phyloP scores from a whole-genome alignment of 2,888 invertebrate species.

The Ernsta delagoae region DNA sequence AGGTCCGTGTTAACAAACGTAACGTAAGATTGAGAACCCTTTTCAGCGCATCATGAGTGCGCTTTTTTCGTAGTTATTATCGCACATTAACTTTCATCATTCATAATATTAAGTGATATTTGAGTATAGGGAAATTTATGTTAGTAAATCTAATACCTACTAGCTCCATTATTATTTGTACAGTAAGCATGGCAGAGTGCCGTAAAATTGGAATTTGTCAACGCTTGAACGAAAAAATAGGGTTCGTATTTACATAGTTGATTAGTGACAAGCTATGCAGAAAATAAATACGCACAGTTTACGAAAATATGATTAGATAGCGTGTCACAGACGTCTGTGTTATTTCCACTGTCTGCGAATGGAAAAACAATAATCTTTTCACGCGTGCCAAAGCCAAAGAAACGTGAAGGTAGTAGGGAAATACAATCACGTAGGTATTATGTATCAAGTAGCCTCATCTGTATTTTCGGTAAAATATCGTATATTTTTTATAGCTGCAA shows the following conservation, averaged over 20 bases:
- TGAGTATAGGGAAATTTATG: neutral
- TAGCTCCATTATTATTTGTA: slow-evolving; percentile 3
- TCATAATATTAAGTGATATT: neutral
- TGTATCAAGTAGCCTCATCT: neutral
- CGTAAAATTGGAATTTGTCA: slow-evolving; percentile 29
- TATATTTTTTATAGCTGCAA: too few relatives aligned
- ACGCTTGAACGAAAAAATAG: slow-evolving; percentile 25
- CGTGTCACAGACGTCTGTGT: slow-evolving; percentile 9
- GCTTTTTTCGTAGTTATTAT: too few relatives aligned
- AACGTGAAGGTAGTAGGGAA: neutral
- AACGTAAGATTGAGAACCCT: too few relatives aligned
- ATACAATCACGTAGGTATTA: neutral
- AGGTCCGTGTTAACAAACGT: too few relatives aligned
- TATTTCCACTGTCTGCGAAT: neutral
- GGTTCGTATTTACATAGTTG: slow-evolving; percentile 27
- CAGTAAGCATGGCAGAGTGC: slow-evolving; percentile 10
- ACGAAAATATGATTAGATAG: slow-evolving; percentile 24
- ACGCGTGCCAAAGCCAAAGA: neutral
- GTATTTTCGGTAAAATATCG: neutral
- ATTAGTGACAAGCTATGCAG: slow-evolving; percentile 27
- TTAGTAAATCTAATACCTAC: neutral
- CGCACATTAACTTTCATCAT: too few relatives aligned
- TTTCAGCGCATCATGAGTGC: too few relatives aligned
- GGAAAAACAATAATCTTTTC: neutral
- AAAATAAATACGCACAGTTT: slow-evolving; percentile 13